Evolutionary conservation across 2,797 vertebrate species (phyloP), one percentile per base, ranked within the genome.

Genomic region (Thunnus albacares): DNA sequence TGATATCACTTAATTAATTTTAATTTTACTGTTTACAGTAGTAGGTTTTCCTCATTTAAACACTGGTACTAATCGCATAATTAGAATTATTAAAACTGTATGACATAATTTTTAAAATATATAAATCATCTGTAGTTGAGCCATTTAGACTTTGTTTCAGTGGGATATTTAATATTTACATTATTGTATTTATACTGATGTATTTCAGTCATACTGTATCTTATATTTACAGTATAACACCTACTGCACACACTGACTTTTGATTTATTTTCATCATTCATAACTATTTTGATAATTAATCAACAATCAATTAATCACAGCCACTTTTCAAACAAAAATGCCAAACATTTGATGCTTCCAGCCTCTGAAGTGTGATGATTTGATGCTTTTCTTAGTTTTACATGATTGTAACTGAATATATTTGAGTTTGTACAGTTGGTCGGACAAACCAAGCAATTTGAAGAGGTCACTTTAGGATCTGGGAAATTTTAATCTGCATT

Each of bases 21-120:
- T 26, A 35, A 57, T 61, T 56, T 57, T 28, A 38, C 24, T 58
- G 38, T 70, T 51, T 33, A 1, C 45, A 53, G 22, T 60, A 51
- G n/a, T 6, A 9, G 5, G 30, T 2, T 62, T 49, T 68, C 5
- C 24, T 68, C 0, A 18, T 66, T 78, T 57, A 2, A 26, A 15
- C 10, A 30, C 33, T 47, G 14, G 18, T 13, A 41, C 5, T 17
- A 45, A 45, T 17, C 14, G 15, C 6, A 15, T 41, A n/a, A 13
- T 43, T 60, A 20, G 9, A 66, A 4, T 67, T 60, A 51, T 51
- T 51, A 30, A 0, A 15, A 30, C 69, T 43, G 20, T 38, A 28
- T 53, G 8, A 33, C 18, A 35, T 3, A 81, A 71, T 47, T 53
- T 10, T 67, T 75, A 33, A 7, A 5, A 75, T n/a, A 17, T 70